Evolutionary conservation across 2,113 vertebrate species (phyloP).

Genomic region (Alethe castanea): DNA sequence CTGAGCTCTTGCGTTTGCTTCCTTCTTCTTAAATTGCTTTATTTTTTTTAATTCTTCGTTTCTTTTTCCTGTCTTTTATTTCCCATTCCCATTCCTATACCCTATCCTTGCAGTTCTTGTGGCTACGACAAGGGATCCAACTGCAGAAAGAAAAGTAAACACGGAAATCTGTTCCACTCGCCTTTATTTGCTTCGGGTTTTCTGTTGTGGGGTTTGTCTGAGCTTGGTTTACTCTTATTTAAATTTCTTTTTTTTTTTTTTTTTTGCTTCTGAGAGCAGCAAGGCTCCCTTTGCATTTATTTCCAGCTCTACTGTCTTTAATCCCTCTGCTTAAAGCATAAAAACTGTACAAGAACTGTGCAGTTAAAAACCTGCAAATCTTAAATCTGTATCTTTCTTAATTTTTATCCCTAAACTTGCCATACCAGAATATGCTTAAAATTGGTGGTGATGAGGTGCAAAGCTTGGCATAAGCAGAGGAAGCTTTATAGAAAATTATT

Average conservation of each 20-base stretch:
- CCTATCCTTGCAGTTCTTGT: not conserved
- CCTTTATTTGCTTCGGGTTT: not conserved
- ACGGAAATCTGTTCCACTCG: not conserved
- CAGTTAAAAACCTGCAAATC: not conserved
- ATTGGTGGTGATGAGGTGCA: not conserved
- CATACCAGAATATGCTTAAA: not conserved
- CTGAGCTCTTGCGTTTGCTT: not conserved
- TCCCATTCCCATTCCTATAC: not conserved
- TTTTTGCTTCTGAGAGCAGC: not conserved
- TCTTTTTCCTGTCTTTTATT: not conserved
- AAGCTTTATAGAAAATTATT: not conserved
- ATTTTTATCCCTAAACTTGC: not conserved
- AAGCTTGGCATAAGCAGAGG: not conserved
- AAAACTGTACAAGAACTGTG: not conserved
- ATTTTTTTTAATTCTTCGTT: not conserved
- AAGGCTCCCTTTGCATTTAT: not conserved
- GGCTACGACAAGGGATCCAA: not conserved
- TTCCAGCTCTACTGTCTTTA: not conserved
- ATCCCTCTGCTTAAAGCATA: not conserved
- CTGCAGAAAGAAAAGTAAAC: constrained; percentile 42
- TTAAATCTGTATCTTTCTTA: not conserved
- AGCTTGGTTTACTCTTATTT: not conserved
- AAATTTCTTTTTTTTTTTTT: not conserved
- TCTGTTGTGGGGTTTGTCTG: not conserved
- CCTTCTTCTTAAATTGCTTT: not conserved